Evolutionary conservation across 2,888 invertebrate genomes (phyloP).

Genomic region (Ditylenchus weischeri): DNA sequence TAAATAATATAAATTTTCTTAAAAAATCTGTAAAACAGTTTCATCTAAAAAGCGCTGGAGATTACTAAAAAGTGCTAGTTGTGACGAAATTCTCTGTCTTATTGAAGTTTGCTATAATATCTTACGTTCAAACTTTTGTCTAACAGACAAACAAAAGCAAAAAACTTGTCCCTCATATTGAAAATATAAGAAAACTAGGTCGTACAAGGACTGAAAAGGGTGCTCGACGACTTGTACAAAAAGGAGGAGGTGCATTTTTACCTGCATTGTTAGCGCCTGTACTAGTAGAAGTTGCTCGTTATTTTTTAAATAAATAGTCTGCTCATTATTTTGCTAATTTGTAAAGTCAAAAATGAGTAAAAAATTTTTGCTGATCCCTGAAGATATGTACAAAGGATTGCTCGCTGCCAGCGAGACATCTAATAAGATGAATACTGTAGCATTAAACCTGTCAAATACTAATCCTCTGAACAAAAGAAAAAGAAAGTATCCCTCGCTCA

Average conservation of each 20-base stretch:
- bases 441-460: too few species aligned
- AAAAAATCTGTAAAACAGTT: neutral
- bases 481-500: too few species aligned
- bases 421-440: too few species aligned
- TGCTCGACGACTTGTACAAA: conserved; percentile 1
- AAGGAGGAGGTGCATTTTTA: neutral
- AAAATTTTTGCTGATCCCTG: conserved; percentile 24
- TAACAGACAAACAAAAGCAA: neutral
- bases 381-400: conserved; percentile 21
- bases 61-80: neutral
- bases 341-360: conserved; percentile 20
- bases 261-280: neutral
- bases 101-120: neutral
- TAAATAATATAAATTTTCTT: neutral
- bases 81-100: neutral
- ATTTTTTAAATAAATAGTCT: too few species aligned
- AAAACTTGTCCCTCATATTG: neutral
- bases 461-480: too few species aligned
- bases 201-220: neutral
- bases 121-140: neutral
- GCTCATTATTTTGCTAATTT: neutral
- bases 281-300: neutral
- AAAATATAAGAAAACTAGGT: neutral
- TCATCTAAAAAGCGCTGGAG: neutral
- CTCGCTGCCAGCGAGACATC: neutral